phyloP scores from a whole-genome alignment of 2,113 vertebrate species.

The Ondatra zibethicus region DNA sequence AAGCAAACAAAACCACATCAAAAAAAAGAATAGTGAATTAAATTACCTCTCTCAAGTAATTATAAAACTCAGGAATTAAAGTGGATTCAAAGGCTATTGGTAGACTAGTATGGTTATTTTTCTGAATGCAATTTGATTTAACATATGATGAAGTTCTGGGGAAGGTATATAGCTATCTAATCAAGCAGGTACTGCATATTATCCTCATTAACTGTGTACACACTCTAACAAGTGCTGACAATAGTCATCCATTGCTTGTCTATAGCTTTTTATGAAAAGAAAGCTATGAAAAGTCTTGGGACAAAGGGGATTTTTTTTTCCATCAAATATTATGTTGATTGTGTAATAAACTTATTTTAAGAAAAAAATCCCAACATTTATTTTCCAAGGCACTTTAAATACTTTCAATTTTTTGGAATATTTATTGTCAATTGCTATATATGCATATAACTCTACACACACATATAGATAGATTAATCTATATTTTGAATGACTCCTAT shows the following conservation, averaged over 20 bases:
- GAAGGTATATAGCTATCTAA: background rate
- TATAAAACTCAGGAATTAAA: background rate
- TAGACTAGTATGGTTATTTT: background rate
- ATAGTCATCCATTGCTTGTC: background rate
- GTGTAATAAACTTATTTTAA: background rate
- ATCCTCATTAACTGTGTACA: background rate
- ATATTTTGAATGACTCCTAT: background rate
- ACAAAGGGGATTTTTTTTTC: background rate
- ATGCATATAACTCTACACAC: background rate
- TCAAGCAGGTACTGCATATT: background rate
- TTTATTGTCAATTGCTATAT: background rate
- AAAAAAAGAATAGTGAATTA: background rate
- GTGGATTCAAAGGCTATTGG: background rate
- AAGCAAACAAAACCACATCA: background rate
- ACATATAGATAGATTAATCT: background rate
- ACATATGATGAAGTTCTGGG: background rate
- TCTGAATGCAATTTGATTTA: background rate
- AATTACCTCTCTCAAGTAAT: slow-evolving; percentile 31
- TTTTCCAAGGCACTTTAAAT: background rate
- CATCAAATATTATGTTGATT: background rate
- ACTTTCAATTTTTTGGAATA: background rate
- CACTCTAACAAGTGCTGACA: background rate
- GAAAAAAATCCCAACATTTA: background rate
- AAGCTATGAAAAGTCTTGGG: background rate
- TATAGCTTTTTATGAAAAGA: background rate